Evolutionary conservation across 2,113 vertebrate species (phyloP).

Genomic region (Crotophaga sulcirostris): DNA sequence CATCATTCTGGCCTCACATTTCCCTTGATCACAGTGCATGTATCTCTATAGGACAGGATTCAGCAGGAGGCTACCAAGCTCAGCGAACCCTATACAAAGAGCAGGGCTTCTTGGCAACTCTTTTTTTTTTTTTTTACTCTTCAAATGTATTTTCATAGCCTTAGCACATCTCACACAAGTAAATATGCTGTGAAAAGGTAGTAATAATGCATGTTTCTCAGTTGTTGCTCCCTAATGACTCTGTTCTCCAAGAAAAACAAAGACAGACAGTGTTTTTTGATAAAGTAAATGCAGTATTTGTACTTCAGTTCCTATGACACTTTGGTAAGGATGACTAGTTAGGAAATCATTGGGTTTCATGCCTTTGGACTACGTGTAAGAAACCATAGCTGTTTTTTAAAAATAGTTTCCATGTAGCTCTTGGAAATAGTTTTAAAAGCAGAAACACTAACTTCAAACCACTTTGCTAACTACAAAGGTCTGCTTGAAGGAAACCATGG

Average conservation of each 20-base stretch:
- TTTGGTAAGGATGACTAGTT: background rate
- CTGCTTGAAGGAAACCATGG: background rate
- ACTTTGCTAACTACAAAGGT: background rate
- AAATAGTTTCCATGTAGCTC: background rate
- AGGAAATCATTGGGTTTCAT: background rate
- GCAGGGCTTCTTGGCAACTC: background rate
- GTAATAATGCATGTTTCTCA: background rate
- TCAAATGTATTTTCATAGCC: background rate
- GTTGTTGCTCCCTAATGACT: background rate
- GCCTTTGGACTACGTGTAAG: background rate
- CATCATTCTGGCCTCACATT: background rate
- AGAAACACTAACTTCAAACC: background rate
- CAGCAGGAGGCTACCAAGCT: background rate
- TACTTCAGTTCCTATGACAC: background rate
- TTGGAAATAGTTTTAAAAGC: background rate
- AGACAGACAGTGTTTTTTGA: background rate
- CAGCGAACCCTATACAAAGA: background rate
- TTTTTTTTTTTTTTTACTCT: background rate
- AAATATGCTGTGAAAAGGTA: background rate
- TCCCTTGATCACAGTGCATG: background rate
- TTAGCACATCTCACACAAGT: background rate
- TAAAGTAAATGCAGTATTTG: background rate
- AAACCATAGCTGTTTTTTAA: background rate
- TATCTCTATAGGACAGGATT: background rate
- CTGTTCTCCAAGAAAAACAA: background rate